These are phyloP conservation scores for Speoplatyrhinus poulsoni DNA, from an alignment of 2,113 vertebrate genomes.

Conservation along the genomic window DNA sequence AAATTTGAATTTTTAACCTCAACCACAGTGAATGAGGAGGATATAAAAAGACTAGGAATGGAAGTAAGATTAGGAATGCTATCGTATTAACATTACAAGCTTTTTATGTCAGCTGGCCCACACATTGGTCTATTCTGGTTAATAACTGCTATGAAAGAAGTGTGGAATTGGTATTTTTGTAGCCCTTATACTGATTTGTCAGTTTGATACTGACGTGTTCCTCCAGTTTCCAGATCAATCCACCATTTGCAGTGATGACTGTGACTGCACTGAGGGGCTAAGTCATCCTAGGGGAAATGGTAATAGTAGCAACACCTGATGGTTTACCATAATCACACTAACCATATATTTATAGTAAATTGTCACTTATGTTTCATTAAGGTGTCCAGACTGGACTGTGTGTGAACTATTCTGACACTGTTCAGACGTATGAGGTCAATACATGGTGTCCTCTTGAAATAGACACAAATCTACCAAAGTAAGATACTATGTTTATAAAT, in stretches of 20 bases:
- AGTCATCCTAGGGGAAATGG: conserved; percentile 46
- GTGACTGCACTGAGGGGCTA: conserved; percentile 44
- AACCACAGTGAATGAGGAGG: no score
- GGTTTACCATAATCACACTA: neutral
- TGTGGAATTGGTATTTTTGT: no score
- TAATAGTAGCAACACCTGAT: conserved; percentile 16
- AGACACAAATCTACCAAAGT: conserved; percentile 74
- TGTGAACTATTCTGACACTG: conserved; percentile 58
- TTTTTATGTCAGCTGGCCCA: no score
- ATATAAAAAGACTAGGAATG: no score
- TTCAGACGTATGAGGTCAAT: conserved; percentile 72
- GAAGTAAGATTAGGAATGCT: no score
- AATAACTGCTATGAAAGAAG: no score
- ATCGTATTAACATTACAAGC: no score
- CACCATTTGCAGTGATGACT: conserved; percentile 44
- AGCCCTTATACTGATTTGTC: no score
- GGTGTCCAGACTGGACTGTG: conserved; percentile 77
- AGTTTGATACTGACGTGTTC: neutral
- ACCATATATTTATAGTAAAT: neutral
- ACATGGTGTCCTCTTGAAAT: conserved; percentile 77
- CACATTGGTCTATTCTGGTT: no score
- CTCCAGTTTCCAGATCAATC: conserved; percentile 49
- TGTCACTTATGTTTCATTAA: conserved; percentile 22
- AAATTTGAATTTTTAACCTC: neutral
- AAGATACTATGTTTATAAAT: conserved; percentile 45